phyloP scores from a whole-genome alignment of 2,113 vertebrate genomes.

The Rynchops niger region DNA sequence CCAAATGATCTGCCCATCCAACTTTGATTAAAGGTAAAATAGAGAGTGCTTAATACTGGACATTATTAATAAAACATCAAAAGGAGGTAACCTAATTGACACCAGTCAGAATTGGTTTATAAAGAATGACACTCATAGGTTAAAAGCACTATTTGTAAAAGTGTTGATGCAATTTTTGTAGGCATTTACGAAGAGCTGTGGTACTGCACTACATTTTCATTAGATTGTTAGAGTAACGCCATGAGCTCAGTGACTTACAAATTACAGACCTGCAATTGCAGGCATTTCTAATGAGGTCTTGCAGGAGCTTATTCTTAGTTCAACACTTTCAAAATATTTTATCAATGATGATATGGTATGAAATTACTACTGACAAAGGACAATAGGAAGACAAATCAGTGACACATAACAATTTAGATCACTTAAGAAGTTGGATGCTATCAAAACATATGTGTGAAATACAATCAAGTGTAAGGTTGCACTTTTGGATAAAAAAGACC shows the following conservation, averaged over 20 bases:
- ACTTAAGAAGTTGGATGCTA: not conserved
- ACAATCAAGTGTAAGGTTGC: not conserved
- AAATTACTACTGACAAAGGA: not conserved
- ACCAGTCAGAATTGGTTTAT: not conserved
- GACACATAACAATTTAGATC: not conserved
- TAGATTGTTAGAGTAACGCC: not conserved
- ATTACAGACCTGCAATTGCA: not conserved
- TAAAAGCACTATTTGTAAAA: not conserved
- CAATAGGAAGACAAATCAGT: not conserved
- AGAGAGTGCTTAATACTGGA: not conserved
- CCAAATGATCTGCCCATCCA: not conserved
- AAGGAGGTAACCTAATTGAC: not conserved
- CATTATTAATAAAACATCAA: not conserved
- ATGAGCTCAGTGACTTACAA: not conserved
- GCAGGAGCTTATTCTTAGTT: not conserved
- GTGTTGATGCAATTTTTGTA: not conserved
- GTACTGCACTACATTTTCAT: not conserved
- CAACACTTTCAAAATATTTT: not conserved
- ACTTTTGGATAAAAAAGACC: not conserved
- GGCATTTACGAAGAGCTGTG: not conserved
- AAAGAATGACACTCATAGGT: not conserved
- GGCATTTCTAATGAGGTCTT: not conserved
- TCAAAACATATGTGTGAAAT: not conserved
- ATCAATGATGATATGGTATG: not conserved
- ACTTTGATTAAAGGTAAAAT: not conserved